Base-by-base conservation (phyloP, 2,113 vertebrate genomes). In the Ammospiza caudacuta region DNA sequence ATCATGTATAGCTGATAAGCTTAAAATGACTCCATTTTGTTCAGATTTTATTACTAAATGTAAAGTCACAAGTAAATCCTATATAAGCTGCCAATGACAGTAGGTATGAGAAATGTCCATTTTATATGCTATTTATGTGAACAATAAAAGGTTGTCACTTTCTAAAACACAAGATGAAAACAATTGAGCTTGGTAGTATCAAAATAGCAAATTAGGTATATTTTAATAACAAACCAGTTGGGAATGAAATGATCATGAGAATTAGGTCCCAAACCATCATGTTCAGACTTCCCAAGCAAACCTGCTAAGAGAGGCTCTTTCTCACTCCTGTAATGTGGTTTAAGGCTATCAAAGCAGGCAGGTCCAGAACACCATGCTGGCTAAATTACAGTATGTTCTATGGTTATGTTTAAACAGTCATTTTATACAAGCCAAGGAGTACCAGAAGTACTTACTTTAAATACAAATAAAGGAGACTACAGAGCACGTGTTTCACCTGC, bases 1-100 rank as follows among this genome's bases (percentile, higher is more conserved):
- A 61, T 54, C 0, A 35, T 10, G 4, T 9, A 62, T 1, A 69
- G 12, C 22, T 49, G 28, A 0, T 52, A 87, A 67, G 19, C 27
- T 79, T 14, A 80, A 90, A 69, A 54, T 37, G 1, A 87, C 25
- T 54, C 14, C 1, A 51, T 58, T 35, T 69, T 33, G 8, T 39
- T 57, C 41, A 17, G 18, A 3, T 75, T 74, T 90, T 80, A 51
- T 43, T 24, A 52, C 13, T 79, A 57, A 37, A 52, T 10, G 29
- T 28, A 25, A 35, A 35, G 17, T 55, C 33, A 47, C 33, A 70
- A 51, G 20, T 27, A 86, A 57, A 54, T 29, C 15, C 16, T 27
- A 35, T 14, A 21, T 13, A 83, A 85, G 22, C 19, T 83, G 49
- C 68, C 51, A 41, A 80, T 0, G 3, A 51, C 17, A 47, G 3